phyloP scores from a whole-genome alignment of 2,113 vertebrate genomes.

The Eonycteris spelaea region DNA sequence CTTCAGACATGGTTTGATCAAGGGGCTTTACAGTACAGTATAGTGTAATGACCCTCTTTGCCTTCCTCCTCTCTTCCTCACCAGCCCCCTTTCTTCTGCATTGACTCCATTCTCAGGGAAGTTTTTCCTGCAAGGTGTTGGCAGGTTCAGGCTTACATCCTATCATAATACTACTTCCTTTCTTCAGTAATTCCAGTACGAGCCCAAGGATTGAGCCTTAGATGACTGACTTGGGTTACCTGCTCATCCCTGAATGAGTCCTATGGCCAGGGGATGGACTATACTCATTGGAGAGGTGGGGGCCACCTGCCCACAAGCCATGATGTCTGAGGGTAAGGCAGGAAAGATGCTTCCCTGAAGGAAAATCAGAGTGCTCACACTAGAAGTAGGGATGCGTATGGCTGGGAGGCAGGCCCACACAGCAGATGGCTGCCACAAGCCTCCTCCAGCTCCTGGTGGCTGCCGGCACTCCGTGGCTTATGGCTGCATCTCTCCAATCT shows the following conservation, averaged over 20 bases:
- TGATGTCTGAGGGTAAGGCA: background rate
- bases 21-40: background rate
- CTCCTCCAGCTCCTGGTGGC: background rate
- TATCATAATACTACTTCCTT: background rate
- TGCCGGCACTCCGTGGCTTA: background rate
- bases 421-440: fast-evolving
- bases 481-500: background rate
- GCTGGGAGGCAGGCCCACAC: background rate
- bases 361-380: background rate
- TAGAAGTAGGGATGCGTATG: background rate
- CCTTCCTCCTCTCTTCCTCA: background rate
- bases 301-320: background rate
- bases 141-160: background rate
- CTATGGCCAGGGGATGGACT: background rate
- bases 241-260: background rate
- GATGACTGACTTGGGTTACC: background rate
- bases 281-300: background rate
- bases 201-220: background rate
- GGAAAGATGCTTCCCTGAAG: background rate
- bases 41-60: background rate
- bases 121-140: background rate
- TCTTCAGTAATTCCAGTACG: background rate
- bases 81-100: background rate
- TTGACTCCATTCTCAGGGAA: background rate
- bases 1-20: background rate